Percentiles rank a stretch among this genome's conserved stretches.
Conservation (phyloP, 2,888 invertebrate species). For the Chaitophorus viminalis region DNA sequence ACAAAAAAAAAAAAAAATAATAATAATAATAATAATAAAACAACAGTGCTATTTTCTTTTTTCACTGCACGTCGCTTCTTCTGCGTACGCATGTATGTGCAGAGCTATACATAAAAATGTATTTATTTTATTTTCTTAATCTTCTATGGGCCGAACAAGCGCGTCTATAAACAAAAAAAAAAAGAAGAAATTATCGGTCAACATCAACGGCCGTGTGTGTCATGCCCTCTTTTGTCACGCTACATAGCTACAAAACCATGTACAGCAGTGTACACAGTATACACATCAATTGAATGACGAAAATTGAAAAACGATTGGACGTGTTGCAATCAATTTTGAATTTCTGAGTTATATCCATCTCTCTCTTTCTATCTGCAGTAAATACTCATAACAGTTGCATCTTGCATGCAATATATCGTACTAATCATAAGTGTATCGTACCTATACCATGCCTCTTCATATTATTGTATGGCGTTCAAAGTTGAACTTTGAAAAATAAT, state of each 20-base stretch:
- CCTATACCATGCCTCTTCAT: too few species aligned
- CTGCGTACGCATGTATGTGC: not conserved
- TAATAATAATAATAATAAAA: not conserved
- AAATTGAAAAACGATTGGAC: slow-evolving; percentile 2
- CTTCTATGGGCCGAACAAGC: not conserved
- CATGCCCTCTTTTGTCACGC: slow-evolving; percentile 23
- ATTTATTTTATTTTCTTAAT: slow-evolving; percentile 2
- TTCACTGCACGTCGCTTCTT: not conserved
- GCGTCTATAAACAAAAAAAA: not conserved
- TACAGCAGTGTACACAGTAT: not conserved
- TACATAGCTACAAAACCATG: not conserved
- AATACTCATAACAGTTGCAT: not conserved
- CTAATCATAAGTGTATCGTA: too few species aligned
- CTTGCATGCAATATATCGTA: not conserved
- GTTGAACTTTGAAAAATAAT: too few species aligned
- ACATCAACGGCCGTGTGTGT: not conserved
- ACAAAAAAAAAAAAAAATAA: not conserved
- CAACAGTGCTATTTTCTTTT: slow-evolving; percentile 8
- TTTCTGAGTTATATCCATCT: not conserved
- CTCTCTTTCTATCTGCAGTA: not conserved
- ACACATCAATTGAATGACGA: slow-evolving; percentile 6
- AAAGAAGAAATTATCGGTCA: not conserved
- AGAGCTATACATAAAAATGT: not conserved
- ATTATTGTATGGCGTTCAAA: too few species aligned
- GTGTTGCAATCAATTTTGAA: slow-evolving; percentile 15